These are phyloP conservation scores for Perccottus glenii DNA, from an alignment of 2,113 vertebrate genomes.

Conservation along the genomic window DNA sequence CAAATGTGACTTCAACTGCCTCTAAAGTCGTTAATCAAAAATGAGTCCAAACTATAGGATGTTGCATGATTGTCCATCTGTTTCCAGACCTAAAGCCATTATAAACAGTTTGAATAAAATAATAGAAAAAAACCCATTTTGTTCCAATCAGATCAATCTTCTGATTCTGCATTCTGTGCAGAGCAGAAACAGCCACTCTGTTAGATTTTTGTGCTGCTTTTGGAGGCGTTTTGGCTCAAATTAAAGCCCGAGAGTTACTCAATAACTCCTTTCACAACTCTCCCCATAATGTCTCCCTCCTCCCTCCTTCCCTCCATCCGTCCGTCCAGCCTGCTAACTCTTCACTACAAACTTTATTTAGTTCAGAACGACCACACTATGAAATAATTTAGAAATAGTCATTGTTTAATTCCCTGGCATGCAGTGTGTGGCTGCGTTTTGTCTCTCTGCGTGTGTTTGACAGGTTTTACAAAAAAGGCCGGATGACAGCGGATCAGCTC, in stretches of 20 bases:
- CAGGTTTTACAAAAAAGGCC: slow-evolving; percentile 34
- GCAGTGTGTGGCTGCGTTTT: not conserved
- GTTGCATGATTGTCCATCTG: not conserved
- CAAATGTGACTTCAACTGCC: not conserved
- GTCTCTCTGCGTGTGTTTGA: slow-evolving; percentile 31
- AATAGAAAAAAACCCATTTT: too few species aligned
- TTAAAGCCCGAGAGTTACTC: slow-evolving; percentile 34
- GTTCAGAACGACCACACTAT: not conserved
- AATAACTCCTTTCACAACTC: slow-evolving; percentile 51
- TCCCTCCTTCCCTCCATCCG: slow-evolving; percentile 1
- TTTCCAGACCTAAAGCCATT: not conserved
- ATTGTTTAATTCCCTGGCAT: not conserved
- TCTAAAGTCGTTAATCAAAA: too few species aligned
- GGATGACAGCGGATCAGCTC: slow-evolving; percentile 11
- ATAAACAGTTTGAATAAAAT: not conserved
- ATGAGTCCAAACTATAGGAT: not conserved
- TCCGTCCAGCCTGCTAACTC: slow-evolving; percentile 8
- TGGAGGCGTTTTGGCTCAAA: slow-evolving; percentile 46
- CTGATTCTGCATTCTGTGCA: not conserved
- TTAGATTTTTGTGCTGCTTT: slow-evolving; percentile 40
- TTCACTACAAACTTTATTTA: not conserved
- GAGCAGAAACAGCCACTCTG: slow-evolving; percentile 18
- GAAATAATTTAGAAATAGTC: not conserved
- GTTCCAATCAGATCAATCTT: not conserved
- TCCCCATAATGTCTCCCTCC: not conserved